Base-by-base conservation (phyloP, 1,140 invertebrate genomes). In the Choristoneura fumiferana region DNA sequence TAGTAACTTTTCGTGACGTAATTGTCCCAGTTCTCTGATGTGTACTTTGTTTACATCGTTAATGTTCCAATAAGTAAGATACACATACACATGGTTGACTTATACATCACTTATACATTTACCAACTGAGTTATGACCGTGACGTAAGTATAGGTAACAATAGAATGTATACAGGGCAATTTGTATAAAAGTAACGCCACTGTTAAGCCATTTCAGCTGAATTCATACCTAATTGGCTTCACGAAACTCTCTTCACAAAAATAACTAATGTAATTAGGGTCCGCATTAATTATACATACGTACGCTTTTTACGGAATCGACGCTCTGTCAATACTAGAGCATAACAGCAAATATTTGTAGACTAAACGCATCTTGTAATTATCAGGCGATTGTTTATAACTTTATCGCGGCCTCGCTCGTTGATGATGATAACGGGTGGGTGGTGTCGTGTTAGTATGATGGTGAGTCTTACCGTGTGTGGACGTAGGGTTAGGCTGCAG, bases 201-300 rank as follows among this genome's bases (percentile, higher is more conserved):
- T 22, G 29, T 49, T 3, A 49, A 18, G 13, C 15, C 17, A 43
- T 18, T 18, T 8, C 14, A 43, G 22, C 40, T 10, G 10, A 43
- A n/a, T 43, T 43, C 40, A 10, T 43, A n/a, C n/a, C n/a, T n/a
- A n/a, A 43, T 22, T 43, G 17, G 15, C 40, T 18, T 17, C 15
- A 18, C 15, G 22, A 43, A 40, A 40, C 17, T 43, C 37, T 4
- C 14, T 38, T 40, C 12, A 43, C 40, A 15, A 18, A 40, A 40
- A 40, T 15, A 43, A 43, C 40, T 43, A 5, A 18, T 17, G 43
- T 12, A 49, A 49, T 49, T 49, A 49, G 43, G 18, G 3, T 17
- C n/a, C 15, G 43, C 18, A 49, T 14, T 45, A 45, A 49, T 49
- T 49, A 17, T 49, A 15, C 40, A 18, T 49, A 29, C 43, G 17